Evolutionary conservation across 2,888 invertebrate species (phyloP), one percentile per base, ranked within the genome.

Genomic region (Phaonia tiefii): DNA sequence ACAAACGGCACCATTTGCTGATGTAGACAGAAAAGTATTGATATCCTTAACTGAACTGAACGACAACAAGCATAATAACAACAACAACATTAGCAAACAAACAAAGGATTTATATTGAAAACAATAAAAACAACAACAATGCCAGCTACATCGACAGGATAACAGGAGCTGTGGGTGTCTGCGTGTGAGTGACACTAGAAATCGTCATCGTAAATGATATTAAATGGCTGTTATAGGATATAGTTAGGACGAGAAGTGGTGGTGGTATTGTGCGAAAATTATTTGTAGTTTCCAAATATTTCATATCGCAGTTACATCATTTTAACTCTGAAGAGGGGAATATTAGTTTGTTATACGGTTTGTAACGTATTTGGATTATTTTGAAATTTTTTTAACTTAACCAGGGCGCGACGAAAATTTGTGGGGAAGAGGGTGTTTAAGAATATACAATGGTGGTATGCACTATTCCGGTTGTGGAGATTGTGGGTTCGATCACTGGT

Each of bases 181-280:
- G 51, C 37, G 13, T 65, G 63, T 60, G 71, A n/a, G 42, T 44
- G 54, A 15, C 22, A 65, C 31, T 73, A 25, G 25, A 54, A 54
- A 25, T 54, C 54, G 54, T 54, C 54, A 54, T 54, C 22, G 42
- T 71, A 66, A 79, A 51, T 71, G 79, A 66, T 79, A 71, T 75
- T 67, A 75, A 72, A 54, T 31, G 20, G 31, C 31, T 31, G 31
- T 31, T 31, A n/a, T n/a, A 31, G 31, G 31, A 31, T 31, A 31
- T 31, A n/a, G n/a, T n/a, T n/a, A 31, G 2, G 44, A 44, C 44
- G 11, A 44, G 20, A 46, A 5, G 17, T 44, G 42, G 42, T 56
- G 56, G 42, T 67, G 69, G 65, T 71, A 66, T 74, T 70, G 71
- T 75, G 71, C 71, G 60, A 79, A 79, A 71, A 71, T 66, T 75